Evolutionary conservation across 2,113 vertebrate species (phyloP), one percentile per base, ranked within the genome.

Genomic region (Climacteris rufus): DNA sequence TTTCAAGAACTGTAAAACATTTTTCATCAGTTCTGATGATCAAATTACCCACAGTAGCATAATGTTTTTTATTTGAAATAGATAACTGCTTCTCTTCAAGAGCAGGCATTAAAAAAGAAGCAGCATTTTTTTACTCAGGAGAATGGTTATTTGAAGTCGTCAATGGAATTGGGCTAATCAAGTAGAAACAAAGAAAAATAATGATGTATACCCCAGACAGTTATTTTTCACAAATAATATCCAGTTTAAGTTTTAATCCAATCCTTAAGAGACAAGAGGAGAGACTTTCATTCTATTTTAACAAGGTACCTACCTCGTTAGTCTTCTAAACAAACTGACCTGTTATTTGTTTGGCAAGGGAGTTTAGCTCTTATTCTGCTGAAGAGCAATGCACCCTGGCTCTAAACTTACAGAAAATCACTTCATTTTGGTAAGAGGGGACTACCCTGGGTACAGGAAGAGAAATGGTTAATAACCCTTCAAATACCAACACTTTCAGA

Each of bases 101-200:
- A 87, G 70, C 22, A 87, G 22, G n/a, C 52, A 87, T 56, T 53
- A 28, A 65, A 86, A 64, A 53, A 28, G 5, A 6, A 35, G 35
- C 27, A 63, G 49, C n/a, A n/a, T n/a, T n/a, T 35, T 84, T 89
- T 81, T 84, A 52, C 94, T 91, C 69, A 45, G 20, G 80, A 94
- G 89, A 95, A 94, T 56, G 23, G 65, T 54, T 94, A 95, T 89
- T 90, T 90, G 56, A 94, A 90, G 44, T 84, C 42, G 0, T 82
- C 83, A 95, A 6, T 3, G 3, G 72, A 96, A 90, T 28, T 40
- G 35, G 82, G 84, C 84, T 93, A 77, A 96, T 90, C 80, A 94
- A 92, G 56, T 11, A 89, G 69, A 95, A 93, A 87, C 70, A 93
- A 96, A 92, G 77, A 68, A 96, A 95, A 96, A 92, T 71, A 86